Conservation (phyloP, 1,140 invertebrate species). For the Elysia chlorotica region DNA sequence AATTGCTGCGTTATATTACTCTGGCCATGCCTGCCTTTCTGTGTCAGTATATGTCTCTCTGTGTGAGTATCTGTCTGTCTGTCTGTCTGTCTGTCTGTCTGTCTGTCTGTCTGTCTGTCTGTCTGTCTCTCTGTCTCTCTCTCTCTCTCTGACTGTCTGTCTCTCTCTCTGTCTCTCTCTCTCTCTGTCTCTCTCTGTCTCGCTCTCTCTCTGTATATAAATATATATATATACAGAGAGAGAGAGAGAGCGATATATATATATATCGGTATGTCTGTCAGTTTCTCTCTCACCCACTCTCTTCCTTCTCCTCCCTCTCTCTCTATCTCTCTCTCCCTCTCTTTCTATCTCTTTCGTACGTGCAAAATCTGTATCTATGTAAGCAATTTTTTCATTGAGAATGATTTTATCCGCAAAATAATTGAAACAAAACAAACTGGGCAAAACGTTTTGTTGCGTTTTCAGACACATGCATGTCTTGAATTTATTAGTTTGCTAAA, state of each 20-base stretch:
- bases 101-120: constrained; percentile 24
- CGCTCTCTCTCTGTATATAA: background rate
- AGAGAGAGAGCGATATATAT: background rate
- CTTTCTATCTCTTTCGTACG: background rate
- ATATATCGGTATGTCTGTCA: background rate
- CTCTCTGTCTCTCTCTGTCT: background rate
- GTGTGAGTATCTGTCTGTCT: constrained; percentile 26
- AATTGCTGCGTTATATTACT: background rate
- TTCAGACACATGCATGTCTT: background rate
- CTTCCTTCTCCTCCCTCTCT: background rate
- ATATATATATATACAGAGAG: background rate
- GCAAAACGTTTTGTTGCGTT: background rate
- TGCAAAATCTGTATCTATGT: background rate
- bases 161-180: background rate
- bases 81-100: constrained; percentile 22
- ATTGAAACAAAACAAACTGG: constrained; percentile 10
- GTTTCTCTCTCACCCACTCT: background rate
- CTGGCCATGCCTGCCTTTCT: constrained; percentile 25
- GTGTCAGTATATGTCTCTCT: constrained; percentile 27
- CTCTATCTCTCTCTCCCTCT: background rate
- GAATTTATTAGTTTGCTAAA: background rate
- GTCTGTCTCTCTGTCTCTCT: constrained; percentile 7
- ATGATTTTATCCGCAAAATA: background rate
- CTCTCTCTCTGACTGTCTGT: background rate
- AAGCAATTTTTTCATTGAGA: background rate